A percentile compares a stretch with the other conserved stretches of the same genome.
Evolutionary conservation across 2,888 invertebrate genomes (phyloP).

Genomic region (Dasypogon diadema): DNA sequence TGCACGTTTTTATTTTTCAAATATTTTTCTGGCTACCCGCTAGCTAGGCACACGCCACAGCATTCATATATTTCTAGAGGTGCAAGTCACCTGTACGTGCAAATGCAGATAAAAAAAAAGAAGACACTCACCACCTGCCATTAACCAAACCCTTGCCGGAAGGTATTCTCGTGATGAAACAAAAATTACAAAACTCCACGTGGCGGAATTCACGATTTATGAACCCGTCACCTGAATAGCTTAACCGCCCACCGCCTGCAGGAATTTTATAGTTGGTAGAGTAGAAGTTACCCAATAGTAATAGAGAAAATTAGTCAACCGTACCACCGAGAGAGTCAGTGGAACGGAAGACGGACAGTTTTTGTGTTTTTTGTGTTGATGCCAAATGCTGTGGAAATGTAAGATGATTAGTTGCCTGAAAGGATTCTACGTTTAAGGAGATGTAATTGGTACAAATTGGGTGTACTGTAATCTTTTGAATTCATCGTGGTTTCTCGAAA

Average conservation of each 20-base stretch:
- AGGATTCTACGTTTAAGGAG: too few relatives aligned
- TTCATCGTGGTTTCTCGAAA: too few relatives aligned
- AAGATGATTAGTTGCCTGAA: too few relatives aligned
- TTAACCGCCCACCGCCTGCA: neutral
- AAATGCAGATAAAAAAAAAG: constrained; percentile 4
- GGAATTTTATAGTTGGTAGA: neutral
- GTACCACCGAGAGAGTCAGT: neutral
- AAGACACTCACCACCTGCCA: constrained; percentile 24
- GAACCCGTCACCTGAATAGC: neutral
- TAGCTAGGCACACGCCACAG: neutral
- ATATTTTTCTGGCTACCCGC: neutral
- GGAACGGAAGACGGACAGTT: neutral
- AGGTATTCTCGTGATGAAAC: neutral
- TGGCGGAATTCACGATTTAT: constrained; percentile 28
- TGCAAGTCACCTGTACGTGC: constrained; percentile 5
- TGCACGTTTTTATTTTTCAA: constrained; percentile 14
- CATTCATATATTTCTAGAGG: constrained; percentile 19
- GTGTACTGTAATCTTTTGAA: too few relatives aligned
- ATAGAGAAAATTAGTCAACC: constrained; percentile 37
- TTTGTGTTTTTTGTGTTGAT: too few relatives aligned
- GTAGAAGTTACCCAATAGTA: constrained; percentile 10
- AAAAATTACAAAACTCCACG: constrained; percentile 20
- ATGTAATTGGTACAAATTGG: too few relatives aligned
- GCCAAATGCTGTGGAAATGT: too few relatives aligned
- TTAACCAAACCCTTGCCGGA: constrained; percentile 2